These are phyloP conservation scores for Xylota sylvarum DNA, from an alignment of 2,888 invertebrate genomes.

Conservation along the genomic window DNA sequence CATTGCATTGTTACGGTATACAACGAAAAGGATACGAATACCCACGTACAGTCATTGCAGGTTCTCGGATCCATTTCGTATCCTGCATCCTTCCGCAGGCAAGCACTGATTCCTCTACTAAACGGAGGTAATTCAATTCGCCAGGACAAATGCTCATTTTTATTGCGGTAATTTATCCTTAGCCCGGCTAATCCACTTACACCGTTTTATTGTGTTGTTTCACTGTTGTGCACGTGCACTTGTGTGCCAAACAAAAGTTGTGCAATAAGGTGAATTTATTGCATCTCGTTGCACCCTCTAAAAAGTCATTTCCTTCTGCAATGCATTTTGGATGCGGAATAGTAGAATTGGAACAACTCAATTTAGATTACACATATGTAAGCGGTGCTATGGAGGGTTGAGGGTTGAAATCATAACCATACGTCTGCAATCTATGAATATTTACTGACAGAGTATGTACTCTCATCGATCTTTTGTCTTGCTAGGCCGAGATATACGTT, in stretches of 20 bases:
- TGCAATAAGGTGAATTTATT: constrained; percentile 70
- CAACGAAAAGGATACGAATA: not conserved
- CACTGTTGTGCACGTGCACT: constrained; percentile 6
- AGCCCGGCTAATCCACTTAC: constrained; percentile 64
- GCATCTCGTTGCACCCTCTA: constrained; percentile 53
- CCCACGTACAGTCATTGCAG: not conserved
- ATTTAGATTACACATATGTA: not conserved
- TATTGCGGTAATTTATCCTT: constrained; percentile 69
- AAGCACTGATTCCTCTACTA: constrained; percentile 37
- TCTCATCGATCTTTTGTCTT: too few species aligned
- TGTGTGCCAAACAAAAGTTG: constrained; percentile 24
- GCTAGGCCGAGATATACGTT: too few species aligned
- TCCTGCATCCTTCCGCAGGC: constrained; percentile 35
- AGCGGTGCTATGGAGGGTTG: too few species aligned
- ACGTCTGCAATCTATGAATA: too few species aligned
- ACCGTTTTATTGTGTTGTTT: constrained; percentile 62
- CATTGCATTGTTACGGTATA: constrained; percentile 1
- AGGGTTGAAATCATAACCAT: too few species aligned
- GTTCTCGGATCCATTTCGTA: constrained; percentile 12
- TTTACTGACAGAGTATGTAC: too few species aligned
- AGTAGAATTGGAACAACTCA: constrained; percentile 31
- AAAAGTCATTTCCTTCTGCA: constrained; percentile 23
- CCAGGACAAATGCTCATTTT: constrained; percentile 70
- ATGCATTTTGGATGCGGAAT: not conserved
- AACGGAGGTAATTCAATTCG: constrained; percentile 67